These are phyloP conservation scores for Steromphala cineraria DNA, from an alignment of 2,888 invertebrate genomes.

Conservation along the genomic window DNA sequence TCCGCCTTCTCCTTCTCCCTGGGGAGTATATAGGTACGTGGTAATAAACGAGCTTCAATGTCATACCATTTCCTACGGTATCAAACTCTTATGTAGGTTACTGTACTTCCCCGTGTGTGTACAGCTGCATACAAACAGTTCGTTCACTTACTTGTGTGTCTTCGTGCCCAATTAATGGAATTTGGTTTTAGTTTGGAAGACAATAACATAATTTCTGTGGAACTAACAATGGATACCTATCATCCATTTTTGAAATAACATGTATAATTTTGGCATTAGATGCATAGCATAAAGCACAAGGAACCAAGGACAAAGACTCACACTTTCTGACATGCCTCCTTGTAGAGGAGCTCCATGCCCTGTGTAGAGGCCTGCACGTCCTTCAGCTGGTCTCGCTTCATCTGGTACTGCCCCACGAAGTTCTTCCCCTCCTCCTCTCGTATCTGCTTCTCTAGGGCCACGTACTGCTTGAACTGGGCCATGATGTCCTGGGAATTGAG, in stretches of 20 bases:
- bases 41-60: background rate
- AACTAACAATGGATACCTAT: too few relatives aligned
- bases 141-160: too few relatives aligned
- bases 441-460: constrained; percentile 74
- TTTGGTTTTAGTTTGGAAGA: too few relatives aligned
- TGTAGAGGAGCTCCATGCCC: constrained; percentile 70
- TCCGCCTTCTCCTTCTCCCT: constrained; percentile 76
- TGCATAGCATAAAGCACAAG: too few relatives aligned
- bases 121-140: too few relatives aligned
- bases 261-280: too few relatives aligned
- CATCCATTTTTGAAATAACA: too few relatives aligned
- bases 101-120: too few relatives aligned
- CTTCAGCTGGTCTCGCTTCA: constrained; percentile 69
- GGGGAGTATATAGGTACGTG: constrained; percentile 25
- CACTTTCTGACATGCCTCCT: constrained; percentile 72
- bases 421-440: constrained; percentile 70
- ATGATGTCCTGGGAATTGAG: constrained; percentile 22
- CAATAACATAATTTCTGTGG: too few relatives aligned
- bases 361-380: constrained; percentile 68
- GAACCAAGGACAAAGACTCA: too few relatives aligned
- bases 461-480: constrained; percentile 56
- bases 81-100: too few relatives aligned
- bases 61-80: background rate
- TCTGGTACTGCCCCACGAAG: constrained; percentile 71
- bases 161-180: too few relatives aligned